Base-by-base conservation (phyloP, 1,140 invertebrate species). In the Olivierus martensii region DNA sequence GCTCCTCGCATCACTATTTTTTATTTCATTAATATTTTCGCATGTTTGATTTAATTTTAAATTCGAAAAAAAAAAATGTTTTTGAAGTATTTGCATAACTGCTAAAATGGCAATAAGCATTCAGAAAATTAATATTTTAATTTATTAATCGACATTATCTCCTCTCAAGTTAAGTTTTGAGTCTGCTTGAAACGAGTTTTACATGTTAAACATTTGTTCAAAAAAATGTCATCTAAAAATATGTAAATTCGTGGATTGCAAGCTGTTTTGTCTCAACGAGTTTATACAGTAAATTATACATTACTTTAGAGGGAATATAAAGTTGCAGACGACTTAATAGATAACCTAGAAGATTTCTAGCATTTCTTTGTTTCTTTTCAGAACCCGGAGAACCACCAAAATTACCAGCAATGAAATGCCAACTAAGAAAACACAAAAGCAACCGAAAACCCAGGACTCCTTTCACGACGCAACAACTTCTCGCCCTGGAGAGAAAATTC, bases 381-480 rank as follows among this genome's bases (percentile, higher is more conserved):
- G 56, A 58, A 53, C 5, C 44, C 10, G 56, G 47, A 2, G 56
- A 58, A 41, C 35, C 37, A 3, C 52, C 49, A 0, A 51, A 51
- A 12, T 38, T 58, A 1, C 52, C 56, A 2, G 41, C 74, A 35
- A 67, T 75, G 50, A 95, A 95, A 69, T 96, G 91, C 72, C 91
- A 92, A 66, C 73, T 95, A 46, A 72, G 91, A 56, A 93, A 94
- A 65, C 84, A 87, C 76, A 98, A 97, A 66, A 90, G 90, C 28
- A 97, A 98, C 72, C 75, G 94, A 53, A 98, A 98, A 71, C 94
- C 94, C 1, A 75, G 94, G 47, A 98, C 93, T 0, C 94, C 94
- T 1, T 98, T 98, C 74, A 97, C 91, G 9, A 94, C 91, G 3
- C 88, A 95, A 66, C 94, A 98, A 67, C 73, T 98, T 34, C 69